Evolutionary conservation across 1,140 invertebrate species (phyloP), one percentile per base, ranked within the genome.

Genomic region (Parapsyche elsis): DNA sequence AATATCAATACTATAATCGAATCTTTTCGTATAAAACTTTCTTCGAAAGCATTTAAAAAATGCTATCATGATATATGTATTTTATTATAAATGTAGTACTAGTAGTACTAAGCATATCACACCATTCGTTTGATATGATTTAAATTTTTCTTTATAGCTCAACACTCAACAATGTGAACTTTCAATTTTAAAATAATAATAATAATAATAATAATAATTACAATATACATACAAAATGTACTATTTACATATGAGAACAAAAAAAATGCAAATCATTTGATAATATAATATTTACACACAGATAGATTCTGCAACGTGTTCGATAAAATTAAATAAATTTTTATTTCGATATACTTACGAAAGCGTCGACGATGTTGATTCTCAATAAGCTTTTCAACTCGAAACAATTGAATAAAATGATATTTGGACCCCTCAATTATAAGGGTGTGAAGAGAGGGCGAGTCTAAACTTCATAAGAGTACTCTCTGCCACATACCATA

Each of bases 21-120:
- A 38, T 73, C 16, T 45, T 73, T 73, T 46, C 38, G 45, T 73
- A 46, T 73, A 73, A 73, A 73, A 76, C 53, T 46, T 49, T 23
- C 26, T 75, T 75, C 53, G 53, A 75, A 49, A 73, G 71, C 71
- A 73, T 73, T 49, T n/a, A 5, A 67, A 30, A 46, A 73, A 46
- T 45, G 23, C 64, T 1, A 12, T 67, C 45, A 19, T 73, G 45
- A 73, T 75, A 57, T 75, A 74, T 59, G 12, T 75, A 7, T 57
- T 67, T 73, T 73, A 46, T 73, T 19, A 38, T 38, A 67, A 38
- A 59, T 38, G 30, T 73, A 73, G n/a, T 38, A 73, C 38, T 73
- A 73, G 12, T 2, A 67, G n/a, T n/a, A n/a, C n/a, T n/a, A 38
- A 59, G 49, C 73, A 75, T 75, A 75, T 75, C 73, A 75, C 73